phyloP scores from a whole-genome alignment of 2,797 vertebrate genomes.

The Mormyrus proboscirostris region DNA sequence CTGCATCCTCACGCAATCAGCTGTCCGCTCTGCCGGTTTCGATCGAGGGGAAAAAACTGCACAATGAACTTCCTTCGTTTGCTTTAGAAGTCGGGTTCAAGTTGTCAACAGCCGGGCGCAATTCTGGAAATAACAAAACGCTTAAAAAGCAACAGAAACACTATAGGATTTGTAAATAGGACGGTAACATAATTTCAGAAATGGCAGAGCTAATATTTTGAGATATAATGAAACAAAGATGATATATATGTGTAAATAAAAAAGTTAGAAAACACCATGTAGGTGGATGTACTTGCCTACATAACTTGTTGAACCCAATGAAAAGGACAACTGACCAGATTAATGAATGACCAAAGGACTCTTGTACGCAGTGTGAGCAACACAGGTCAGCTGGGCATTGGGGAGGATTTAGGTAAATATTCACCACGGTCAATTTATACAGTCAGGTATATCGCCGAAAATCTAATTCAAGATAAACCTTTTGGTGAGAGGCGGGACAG shows the following conservation, averaged over 20 bases:
- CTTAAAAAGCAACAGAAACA: not conserved
- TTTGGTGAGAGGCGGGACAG: not conserved
- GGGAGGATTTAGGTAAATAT: not conserved
- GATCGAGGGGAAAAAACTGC: not conserved
- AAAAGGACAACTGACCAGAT: not conserved
- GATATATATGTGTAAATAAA: not conserved
- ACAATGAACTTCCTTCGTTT: not conserved
- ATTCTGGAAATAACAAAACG: not conserved
- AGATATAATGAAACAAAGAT: not conserved
- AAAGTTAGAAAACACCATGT: not conserved
- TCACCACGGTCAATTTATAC: not conserved
- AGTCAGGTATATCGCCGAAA: not conserved
- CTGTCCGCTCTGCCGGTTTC: not conserved
- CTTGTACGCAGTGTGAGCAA: not conserved
- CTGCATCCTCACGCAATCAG: not conserved
- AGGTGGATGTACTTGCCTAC: not conserved
- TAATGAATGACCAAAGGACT: not conserved
- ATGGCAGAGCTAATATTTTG: not conserved
- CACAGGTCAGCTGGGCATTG: not conserved
- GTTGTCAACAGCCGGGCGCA: not conserved
- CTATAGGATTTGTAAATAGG: not conserved
- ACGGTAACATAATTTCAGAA: not conserved
- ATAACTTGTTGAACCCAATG: not conserved
- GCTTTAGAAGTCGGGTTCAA: not conserved
- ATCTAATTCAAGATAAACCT: not conserved